Percentiles rank a stretch among this genome's conserved stretches.
phyloP scores from a whole-genome alignment of 2,113 vertebrate genomes.

The Salvator merianae region DNA sequence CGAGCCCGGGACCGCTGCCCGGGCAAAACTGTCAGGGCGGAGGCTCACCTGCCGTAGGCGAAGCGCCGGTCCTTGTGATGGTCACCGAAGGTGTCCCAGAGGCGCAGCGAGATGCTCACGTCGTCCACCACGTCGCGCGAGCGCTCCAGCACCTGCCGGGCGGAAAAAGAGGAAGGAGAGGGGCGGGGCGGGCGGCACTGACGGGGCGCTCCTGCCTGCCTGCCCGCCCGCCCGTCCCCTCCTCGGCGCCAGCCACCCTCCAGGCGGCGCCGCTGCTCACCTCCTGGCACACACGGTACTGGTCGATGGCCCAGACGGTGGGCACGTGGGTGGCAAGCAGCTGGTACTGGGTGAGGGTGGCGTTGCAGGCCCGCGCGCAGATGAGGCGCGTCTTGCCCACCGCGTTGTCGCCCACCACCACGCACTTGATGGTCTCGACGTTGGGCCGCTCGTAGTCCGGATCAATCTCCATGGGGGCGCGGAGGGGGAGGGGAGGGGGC shows the following conservation, averaged over 20 bases:
- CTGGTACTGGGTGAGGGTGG: constrained; percentile 92
- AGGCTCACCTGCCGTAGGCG: constrained; percentile 82
- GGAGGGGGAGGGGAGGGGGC: not conserved
- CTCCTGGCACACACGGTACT: constrained; percentile 91
- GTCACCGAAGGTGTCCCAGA: constrained; percentile 89
- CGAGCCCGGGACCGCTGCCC: no score
- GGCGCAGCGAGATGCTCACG: constrained; percentile 83
- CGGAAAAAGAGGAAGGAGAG: no score
- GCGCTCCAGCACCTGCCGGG: constrained; percentile 80
- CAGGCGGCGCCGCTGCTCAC: constrained; percentile 60
- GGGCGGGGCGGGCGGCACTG: not conserved
- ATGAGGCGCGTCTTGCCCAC: constrained; percentile 90
- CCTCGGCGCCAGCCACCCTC: no score
- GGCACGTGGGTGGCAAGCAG: constrained; percentile 90
- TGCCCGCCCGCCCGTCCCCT: no score
- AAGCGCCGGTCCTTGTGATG: constrained; percentile 87
- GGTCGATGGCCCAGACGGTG: constrained; percentile 91
- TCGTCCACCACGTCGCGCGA: constrained; percentile 86
- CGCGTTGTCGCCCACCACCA: constrained; percentile 90
- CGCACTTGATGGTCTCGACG: constrained; percentile 92
- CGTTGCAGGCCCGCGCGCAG: constrained; percentile 89
- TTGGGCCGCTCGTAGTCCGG: constrained; percentile 92
- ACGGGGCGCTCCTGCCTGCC: not conserved
- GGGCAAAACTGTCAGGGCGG: no score
- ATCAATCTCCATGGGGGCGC: constrained; percentile 87